These are phyloP conservation scores for Emydocephalus ijimae DNA, from an alignment of 2,113 vertebrate species.

Conservation along the genomic window DNA sequence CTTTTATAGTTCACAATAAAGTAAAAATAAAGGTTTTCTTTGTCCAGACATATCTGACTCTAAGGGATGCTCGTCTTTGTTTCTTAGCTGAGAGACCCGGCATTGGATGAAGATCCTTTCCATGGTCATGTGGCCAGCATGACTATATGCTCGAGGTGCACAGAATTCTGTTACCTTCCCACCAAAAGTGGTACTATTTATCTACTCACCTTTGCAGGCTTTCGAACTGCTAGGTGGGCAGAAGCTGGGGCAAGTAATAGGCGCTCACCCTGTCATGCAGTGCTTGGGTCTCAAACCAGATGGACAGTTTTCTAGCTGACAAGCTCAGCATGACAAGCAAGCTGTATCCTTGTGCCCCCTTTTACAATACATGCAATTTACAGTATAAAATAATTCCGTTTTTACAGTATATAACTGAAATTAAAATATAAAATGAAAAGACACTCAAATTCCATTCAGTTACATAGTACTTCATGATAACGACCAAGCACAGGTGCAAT, in stretches of 20 bases:
- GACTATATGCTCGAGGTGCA: neutral
- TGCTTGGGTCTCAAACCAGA: neutral
- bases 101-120: neutral
- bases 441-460: neutral
- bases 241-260: neutral
- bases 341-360: no score
- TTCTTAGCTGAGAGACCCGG: neutral
- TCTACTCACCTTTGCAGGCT: neutral
- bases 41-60: neutral
- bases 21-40: neutral
- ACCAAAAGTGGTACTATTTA: neutral
- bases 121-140: neutral
- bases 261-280: neutral
- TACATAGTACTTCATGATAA: neutral
- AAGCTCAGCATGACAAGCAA: neutral
- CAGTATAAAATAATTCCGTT: neutral
- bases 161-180: neutral
- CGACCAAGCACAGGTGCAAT: neutral
- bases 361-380: neutral
- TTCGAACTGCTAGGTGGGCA: neutral
- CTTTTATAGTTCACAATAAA: neutral
- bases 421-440: neutral
- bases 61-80: neutral
- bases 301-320: neutral
- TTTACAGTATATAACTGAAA: neutral